phyloP scores from a whole-genome alignment of 2,113 vertebrate species.

The Marmota monax region DNA sequence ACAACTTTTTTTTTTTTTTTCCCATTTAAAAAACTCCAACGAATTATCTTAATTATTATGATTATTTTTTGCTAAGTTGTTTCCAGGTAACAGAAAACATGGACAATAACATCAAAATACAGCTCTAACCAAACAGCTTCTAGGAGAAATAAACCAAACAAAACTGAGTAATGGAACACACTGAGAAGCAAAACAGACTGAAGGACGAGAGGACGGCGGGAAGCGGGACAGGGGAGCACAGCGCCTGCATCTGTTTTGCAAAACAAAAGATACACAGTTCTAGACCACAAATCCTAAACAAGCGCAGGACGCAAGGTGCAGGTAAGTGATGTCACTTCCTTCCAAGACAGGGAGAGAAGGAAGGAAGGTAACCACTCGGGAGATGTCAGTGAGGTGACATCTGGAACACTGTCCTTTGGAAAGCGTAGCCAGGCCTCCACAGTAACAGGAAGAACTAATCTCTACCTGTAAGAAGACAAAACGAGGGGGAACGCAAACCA shows the following conservation, averaged over 20 bases:
- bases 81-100: conserved; percentile 87
- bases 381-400: conserved; percentile 81
- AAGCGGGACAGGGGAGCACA: conserved; percentile 64
- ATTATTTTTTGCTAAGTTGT: conserved; percentile 70
- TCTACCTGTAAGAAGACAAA: conserved; percentile 86
- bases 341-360: conserved; percentile 73
- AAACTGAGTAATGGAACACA: conserved; percentile 87
- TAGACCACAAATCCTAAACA: conserved; percentile 81
- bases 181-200: conserved; percentile 83
- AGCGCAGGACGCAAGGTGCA: conserved; percentile 75
- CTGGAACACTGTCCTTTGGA: conserved; percentile 74
- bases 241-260: conserved; percentile 64
- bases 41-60: conserved; percentile 59
- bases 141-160: conserved; percentile 85
- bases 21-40: conserved; percentile 70
- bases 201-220: conserved; percentile 66
- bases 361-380: conserved; percentile 67
- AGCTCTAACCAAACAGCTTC: conserved; percentile 85
- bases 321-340: conserved; percentile 83
- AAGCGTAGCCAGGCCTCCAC: conserved; percentile 80
- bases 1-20: conserved; percentile 70
- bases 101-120: conserved; percentile 86
- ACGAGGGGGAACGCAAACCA: conserved; percentile 79
- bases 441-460: conserved; percentile 82
- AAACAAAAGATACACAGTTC: conserved; percentile 84